Base-by-base conservation (phyloP, 2,888 invertebrate species). In the Agrochola macilenta region DNA sequence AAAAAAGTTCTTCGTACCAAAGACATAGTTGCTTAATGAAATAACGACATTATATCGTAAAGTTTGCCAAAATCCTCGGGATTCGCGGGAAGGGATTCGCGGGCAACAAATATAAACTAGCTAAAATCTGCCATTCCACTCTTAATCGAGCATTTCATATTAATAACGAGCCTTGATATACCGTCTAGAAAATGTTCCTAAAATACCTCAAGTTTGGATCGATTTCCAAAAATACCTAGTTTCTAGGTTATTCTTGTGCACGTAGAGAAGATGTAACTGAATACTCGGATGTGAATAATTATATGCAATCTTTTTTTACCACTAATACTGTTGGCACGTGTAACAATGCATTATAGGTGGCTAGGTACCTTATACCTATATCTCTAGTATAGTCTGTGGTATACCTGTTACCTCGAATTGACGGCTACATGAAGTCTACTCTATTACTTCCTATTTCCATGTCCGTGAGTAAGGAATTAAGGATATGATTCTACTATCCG, bases 171-270 rank as follows among this genome's bases (percentile, higher is more conserved):
- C 20, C 57, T 30, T 39, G 14, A 57, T 68, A n/a, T 43, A 35
- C 35, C 14, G 63, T 69, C 72, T 76, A 65, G 39, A 78, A n/a
- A 73, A 46, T 69, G 72, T 54, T 72, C 49, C 20, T 43, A 60
- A 77, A 83, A 70, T 76, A 82, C 35, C 63, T 76, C 17, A 64
- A 73, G 74, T 77, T 61, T 73, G 69, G 76, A 70, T 68, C 11
- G 57, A 58, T 69, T 76, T 73, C 69, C 73, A 69, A 79, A 79
- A 75, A 87, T 79, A 84, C 35, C 60, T 61, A 49, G 30, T 69
- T 61, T 26, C 71, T 82, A 65, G 64, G 63, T 79, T 77, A 83
- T 87, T 81, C 78, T 43, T n/a, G 74, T 73, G 43, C 60, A 57
- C 8, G 66, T 70, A 68, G 26, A 52, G 30, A 66, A 70, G 30